A percentile compares a stretch with the other conserved stretches of the same genome.
phyloP scores from a whole-genome alignment of 2,888 invertebrate species.

The Ophion obscuratus region DNA sequence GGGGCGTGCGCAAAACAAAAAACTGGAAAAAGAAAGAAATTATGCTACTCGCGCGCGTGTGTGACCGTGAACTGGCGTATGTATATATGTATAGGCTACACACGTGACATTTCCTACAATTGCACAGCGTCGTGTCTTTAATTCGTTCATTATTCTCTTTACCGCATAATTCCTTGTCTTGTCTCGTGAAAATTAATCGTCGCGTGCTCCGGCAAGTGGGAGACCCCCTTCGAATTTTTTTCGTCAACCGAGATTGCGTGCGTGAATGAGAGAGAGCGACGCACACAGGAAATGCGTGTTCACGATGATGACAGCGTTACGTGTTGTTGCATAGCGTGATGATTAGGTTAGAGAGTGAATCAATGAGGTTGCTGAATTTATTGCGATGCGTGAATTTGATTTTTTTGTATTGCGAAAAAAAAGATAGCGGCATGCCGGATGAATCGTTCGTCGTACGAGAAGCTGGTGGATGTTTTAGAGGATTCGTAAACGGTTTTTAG shows the following conservation, averaged over 20 bases:
- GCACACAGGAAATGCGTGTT: background rate
- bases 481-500: background rate
- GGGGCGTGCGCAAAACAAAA: background rate
- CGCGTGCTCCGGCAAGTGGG: background rate
- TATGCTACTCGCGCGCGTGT: background rate
- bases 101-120: constrained; percentile 27
- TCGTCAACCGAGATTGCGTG: constrained; percentile 36
- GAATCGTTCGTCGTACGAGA: constrained; percentile 60
- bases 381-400: constrained; percentile 45
- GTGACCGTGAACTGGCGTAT: background rate
- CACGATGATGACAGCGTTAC: constrained; percentile 37
- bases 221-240: constrained; percentile 30
- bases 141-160: background rate
- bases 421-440: constrained; percentile 61
- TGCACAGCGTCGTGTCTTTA: constrained; percentile 23
- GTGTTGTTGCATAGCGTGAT: constrained; percentile 41
- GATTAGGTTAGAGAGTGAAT: constrained; percentile 57
- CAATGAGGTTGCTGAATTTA: constrained; percentile 40
- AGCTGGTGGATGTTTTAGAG: constrained; percentile 32
- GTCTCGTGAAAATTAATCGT: constrained; percentile 1
- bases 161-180: background rate
- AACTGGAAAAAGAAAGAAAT: background rate
- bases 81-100: constrained; percentile 5
- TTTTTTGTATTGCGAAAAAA: constrained; percentile 1
- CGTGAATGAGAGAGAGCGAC: constrained; percentile 55